Conservation (phyloP, 2,113 vertebrate species). For the Petromus typicus region DNA sequence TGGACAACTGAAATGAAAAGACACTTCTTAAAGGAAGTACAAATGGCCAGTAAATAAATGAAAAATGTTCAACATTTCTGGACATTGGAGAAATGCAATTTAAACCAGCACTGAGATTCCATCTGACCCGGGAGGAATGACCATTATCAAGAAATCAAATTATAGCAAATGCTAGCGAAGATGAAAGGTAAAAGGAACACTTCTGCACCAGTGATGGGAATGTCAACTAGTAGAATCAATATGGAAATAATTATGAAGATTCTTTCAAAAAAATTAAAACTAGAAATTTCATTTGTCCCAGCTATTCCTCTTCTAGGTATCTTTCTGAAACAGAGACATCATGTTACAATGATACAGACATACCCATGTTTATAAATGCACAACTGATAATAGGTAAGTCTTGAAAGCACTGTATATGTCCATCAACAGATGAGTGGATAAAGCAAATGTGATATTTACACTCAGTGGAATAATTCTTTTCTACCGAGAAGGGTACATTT, state of each 20-base stretch:
- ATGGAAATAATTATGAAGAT: neutral
- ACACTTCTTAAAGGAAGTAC: neutral
- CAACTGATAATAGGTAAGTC: neutral
- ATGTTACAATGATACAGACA: neutral
- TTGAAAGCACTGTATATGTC: neutral
- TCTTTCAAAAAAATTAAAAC: neutral
- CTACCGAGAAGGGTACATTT: neutral
- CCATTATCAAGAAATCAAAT: neutral
- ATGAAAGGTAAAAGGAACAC: neutral
- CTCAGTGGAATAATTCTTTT: neutral
- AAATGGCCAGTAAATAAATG: neutral
- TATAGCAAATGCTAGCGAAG: neutral
- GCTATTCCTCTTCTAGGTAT: neutral
- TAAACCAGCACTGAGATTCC: neutral
- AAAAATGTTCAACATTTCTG: neutral
- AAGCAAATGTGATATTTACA: neutral
- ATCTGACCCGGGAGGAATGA: neutral
- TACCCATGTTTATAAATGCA: neutral
- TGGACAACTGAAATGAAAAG: neutral
- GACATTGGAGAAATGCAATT: neutral
- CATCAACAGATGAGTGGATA: neutral
- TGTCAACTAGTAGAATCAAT: neutral
- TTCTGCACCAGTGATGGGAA: neutral
- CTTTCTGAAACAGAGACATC: neutral
- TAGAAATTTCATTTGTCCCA: neutral